Evolutionary conservation across 1,140 invertebrate genomes (phyloP), one percentile per base, ranked within the genome.

Genomic region (Artemia franciscana): DNA sequence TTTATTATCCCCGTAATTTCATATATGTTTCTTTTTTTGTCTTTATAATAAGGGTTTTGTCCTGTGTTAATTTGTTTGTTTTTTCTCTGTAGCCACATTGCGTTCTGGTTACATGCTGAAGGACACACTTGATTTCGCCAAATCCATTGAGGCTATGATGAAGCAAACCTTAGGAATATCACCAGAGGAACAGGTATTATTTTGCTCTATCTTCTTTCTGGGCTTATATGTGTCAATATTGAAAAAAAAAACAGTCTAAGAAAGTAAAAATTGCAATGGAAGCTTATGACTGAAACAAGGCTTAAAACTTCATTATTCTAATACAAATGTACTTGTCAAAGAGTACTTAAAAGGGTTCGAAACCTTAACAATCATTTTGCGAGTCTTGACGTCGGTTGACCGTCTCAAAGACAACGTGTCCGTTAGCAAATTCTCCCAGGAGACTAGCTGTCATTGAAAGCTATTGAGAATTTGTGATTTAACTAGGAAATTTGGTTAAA

Each of bases 71-170:
- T 21, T 12, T 60, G 57, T 57, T 28, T 60, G 62, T 66, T 63
- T 65, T 61, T 68, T 62, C 57, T 64, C 26, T 68, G 76, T 77
- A 21, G 92, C 95, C 0, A 96, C 91, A 2, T 74, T 98, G 24
- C 78, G 90, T 63, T 94, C 90, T 4, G 92, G 92, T 0, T 97
- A 83, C 69, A 83, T 85, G 79, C 74, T 97, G 0, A 79, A 80
- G 65, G 91, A 97, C 71, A 89, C 91, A 0, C 76, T 82, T 3
- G 81, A 80, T 25, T 97, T 95, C 75, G 89, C 91, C 0, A 78
- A 84, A 5, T 82, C 84, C 64, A 84, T 97, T 18, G 92, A 97
- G 70, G 74, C 74, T n/a, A 82, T 94, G 76, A 81, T 95, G 79
- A 75, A 83, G 57, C 81, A 86, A 67, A 83, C 81, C 1, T 70